Conservation (phyloP, 2,797 vertebrate species). For the Enteromius mattozi region DNA sequence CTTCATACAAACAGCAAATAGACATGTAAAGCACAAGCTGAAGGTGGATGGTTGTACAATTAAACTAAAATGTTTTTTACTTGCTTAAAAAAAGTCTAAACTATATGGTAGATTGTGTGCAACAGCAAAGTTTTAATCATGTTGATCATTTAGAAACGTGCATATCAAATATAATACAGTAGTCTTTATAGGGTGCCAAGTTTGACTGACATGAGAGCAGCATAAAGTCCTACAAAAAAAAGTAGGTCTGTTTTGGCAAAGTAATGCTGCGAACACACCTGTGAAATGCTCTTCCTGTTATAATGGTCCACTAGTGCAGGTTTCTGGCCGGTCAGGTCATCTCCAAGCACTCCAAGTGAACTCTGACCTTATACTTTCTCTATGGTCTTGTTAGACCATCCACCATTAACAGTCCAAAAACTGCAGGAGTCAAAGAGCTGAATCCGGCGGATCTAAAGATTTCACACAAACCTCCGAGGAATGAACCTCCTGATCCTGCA, state of each 20-base stretch:
- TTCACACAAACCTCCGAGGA: neutral
- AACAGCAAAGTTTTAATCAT: neutral
- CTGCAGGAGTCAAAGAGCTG: conserved; percentile 11
- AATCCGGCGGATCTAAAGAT: neutral
- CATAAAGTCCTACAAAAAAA: neutral
- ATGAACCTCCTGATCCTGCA: conserved; percentile 3
- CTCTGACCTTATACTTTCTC: neutral
- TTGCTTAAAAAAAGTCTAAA: neutral
- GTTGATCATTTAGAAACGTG: neutral
- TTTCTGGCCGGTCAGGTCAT: neutral
- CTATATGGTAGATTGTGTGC: neutral
- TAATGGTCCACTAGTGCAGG: neutral
- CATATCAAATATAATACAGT: neutral
- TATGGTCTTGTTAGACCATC: neutral
- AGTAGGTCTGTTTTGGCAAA: neutral
- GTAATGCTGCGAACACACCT: neutral
- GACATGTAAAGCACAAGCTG: neutral
- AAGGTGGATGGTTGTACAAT: neutral
- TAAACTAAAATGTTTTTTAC: neutral
- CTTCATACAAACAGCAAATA: neutral
- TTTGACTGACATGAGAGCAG: neutral
- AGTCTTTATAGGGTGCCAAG: neutral
- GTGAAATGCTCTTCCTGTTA: neutral
- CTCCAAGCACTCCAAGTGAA: neutral
- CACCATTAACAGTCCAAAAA: neutral